A percentile compares a stretch with the other conserved stretches of the same genome.
Conservation (phyloP, 2,797 vertebrate genomes). For the Anguilla megastoma region DNA sequence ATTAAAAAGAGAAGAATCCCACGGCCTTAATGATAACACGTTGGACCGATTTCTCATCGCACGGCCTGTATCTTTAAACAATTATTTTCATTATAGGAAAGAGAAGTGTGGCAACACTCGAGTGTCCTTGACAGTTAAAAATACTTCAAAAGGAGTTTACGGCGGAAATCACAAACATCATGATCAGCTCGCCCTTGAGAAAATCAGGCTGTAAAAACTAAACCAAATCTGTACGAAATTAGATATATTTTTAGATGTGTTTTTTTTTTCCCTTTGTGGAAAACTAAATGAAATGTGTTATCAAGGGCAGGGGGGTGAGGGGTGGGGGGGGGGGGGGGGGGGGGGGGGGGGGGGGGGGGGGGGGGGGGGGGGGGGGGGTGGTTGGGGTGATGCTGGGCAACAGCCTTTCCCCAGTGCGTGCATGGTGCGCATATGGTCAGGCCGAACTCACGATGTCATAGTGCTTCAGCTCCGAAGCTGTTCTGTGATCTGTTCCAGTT, state of each 20-base stretch:
- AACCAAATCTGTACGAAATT: background rate
- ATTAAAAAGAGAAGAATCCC: background rate
- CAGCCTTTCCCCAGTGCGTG: background rate
- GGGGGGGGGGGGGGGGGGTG: background rate
- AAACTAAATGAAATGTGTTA: background rate
- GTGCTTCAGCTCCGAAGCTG: background rate
- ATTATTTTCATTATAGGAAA: background rate
- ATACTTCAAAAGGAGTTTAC: background rate
- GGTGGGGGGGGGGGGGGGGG: background rate
- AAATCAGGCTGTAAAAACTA: constrained; percentile 13
- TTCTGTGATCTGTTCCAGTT: constrained; percentile 19
- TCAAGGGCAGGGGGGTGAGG: background rate
- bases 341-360: background rate
- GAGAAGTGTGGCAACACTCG: background rate
- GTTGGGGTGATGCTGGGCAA: background rate
- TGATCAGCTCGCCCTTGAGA: background rate
- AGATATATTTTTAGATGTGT: background rate
- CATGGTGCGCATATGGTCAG: background rate
- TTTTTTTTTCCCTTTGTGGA: background rate
- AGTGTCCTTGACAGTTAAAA: background rate
- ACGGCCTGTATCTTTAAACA: background rate
- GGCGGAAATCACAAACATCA: background rate
- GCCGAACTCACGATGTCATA: background rate
- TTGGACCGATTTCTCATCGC: background rate
- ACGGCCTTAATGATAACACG: background rate